Conservation (phyloP, 2,888 invertebrate genomes). For the Drosophila mimetica region DNA sequence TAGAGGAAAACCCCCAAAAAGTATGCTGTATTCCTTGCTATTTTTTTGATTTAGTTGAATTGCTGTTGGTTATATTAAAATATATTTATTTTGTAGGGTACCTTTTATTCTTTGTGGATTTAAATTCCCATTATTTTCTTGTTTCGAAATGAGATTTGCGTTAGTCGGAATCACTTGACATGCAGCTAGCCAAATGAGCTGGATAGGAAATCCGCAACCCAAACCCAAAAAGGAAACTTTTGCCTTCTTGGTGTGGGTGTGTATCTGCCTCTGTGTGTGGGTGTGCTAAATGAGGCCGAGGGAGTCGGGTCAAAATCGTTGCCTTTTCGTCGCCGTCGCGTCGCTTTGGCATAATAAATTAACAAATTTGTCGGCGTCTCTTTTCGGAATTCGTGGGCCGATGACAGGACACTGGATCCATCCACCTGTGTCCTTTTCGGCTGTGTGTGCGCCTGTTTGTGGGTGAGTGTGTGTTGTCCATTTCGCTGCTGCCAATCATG, state of each 20-base stretch:
- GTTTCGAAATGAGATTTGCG: constrained; percentile 68
- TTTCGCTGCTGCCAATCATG: constrained; percentile 82
- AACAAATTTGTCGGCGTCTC: constrained; percentile 78
- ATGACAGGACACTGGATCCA: constrained; percentile 66
- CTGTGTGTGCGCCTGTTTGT: constrained; percentile 16
- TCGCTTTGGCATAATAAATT: constrained; percentile 75
- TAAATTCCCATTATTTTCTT: constrained; percentile 15
- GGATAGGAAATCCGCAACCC: constrained; percentile 19
- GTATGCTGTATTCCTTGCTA: too few relatives aligned
- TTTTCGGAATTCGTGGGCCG: constrained; percentile 69
- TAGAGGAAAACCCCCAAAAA: too few relatives aligned
- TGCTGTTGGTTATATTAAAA: too few relatives aligned
- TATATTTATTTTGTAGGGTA: background rate
- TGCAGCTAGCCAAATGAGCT: constrained; percentile 50
- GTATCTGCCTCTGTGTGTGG: background rate
- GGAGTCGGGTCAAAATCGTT: constrained; percentile 40
- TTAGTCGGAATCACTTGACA: constrained; percentile 63
- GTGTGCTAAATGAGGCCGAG: constrained; percentile 64
- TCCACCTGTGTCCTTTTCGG: constrained; percentile 71
- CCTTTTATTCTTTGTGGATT: accelerated
- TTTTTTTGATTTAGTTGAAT: too few relatives aligned
- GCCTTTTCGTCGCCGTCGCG: constrained; percentile 40
- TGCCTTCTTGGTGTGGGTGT: constrained; percentile 52
- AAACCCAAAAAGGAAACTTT: constrained; percentile 22
- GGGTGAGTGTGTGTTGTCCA: constrained; percentile 65